Evolutionary conservation across 2,797 vertebrate species (phyloP).

Genomic region (Arnoldichthys spilopterus): DNA sequence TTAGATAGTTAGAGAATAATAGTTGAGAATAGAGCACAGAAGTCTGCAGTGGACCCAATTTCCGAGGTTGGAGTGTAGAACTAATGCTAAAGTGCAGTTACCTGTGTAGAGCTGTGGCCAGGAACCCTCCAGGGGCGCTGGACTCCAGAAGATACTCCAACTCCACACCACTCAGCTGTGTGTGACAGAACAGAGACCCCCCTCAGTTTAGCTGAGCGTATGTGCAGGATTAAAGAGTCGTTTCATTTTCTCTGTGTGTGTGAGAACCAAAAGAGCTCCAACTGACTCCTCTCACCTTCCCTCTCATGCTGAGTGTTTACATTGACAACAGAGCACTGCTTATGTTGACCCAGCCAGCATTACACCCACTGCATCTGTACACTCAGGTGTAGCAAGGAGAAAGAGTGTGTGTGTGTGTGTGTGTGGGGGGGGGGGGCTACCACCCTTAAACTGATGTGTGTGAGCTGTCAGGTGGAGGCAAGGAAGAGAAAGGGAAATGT

Average conservation of each 20-base stretch:
- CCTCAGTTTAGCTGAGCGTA: neutral
- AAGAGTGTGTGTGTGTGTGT: constrained; percentile 11
- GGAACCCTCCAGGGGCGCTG: constrained; percentile 7
- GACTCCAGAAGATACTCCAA: neutral
- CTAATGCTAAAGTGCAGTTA: neutral
- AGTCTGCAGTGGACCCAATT: too few relatives aligned
- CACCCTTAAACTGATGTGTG: neutral
- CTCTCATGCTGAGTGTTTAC: constrained; percentile 46
- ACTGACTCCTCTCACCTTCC: constrained; percentile 10
- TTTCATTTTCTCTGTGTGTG: constrained; percentile 2
- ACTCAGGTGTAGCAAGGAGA: constrained; percentile 22
- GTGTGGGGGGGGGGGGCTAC: too few relatives aligned
- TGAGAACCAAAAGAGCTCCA: neutral
- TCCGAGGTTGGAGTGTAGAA: too few relatives aligned
- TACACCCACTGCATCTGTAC: constrained; percentile 35
- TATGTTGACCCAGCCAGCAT: constrained; percentile 43
- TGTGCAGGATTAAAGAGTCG: neutral
- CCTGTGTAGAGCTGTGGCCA: constrained; percentile 2
- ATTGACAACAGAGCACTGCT: constrained; percentile 46
- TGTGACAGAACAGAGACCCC: neutral
- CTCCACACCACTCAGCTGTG: neutral
- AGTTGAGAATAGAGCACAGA: too few relatives aligned
- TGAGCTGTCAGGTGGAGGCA: neutral
- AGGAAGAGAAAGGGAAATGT: neutral
- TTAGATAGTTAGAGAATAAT: too few relatives aligned